phyloP scores from a whole-genome alignment of 2,888 invertebrate species.

The Cheilosia vulpina region DNA sequence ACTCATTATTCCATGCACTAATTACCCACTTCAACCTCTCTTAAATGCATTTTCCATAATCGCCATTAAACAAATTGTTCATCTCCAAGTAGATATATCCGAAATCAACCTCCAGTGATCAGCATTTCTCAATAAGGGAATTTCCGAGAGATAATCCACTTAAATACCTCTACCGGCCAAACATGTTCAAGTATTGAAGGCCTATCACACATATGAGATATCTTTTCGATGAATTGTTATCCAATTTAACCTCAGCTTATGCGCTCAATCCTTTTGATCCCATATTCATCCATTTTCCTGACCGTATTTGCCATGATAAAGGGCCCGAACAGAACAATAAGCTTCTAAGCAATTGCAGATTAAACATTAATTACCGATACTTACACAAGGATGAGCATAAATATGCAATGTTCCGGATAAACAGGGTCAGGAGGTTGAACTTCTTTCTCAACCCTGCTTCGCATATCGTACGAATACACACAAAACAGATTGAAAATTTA shows the following conservation, averaged over 20 bases:
- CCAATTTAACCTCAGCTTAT: slow-evolving; percentile 25
- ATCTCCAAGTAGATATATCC: too few species aligned
- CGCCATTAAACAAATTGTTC: too few species aligned
- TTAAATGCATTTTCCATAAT: too few species aligned
- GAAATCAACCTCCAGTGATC: too few species aligned
- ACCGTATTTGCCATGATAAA: slow-evolving; percentile 24
- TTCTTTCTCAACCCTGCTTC: slow-evolving; percentile 7
- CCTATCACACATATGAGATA: not conserved
- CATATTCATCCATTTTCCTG: slow-evolving; percentile 23
- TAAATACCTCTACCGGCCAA: not conserved
- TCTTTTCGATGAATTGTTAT: slow-evolving; percentile 2
- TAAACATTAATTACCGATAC: slow-evolving; percentile 67
- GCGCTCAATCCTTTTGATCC: slow-evolving; percentile 48
- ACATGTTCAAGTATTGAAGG: slow-evolving; percentile 24
- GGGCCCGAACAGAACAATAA: slow-evolving; percentile 56
- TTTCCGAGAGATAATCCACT: too few species aligned
- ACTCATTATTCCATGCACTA: too few species aligned
- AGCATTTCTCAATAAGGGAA: too few species aligned
- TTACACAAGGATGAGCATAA: slow-evolving; percentile 69
- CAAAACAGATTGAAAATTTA: slow-evolving; percentile 55
- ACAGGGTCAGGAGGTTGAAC: slow-evolving; percentile 39
- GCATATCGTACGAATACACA: not conserved
- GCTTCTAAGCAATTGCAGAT: slow-evolving; percentile 64
- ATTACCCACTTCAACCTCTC: too few species aligned
- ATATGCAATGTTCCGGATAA: slow-evolving; percentile 54